Base-by-base conservation (phyloP, 92 coral and sea anemone genomes). In the Galaxea fascicularis region DNA sequence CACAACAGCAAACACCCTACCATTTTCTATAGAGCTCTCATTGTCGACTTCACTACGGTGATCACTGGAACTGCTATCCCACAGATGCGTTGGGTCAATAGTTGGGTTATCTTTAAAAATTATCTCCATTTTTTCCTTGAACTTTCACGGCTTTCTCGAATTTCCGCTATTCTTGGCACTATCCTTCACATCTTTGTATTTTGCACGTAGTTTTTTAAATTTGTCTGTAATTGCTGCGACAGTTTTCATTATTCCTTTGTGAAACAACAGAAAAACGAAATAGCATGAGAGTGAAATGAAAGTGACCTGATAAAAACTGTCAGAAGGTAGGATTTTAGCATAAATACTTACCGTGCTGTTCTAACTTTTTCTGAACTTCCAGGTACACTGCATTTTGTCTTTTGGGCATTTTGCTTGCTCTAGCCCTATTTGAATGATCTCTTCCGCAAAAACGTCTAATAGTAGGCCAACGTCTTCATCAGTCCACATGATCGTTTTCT, bases 81-180 rank as follows among this genome's bases (percentile, higher is more conserved):
- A 77, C 71, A 77, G 67, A 77, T 58, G 71, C 71, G 56, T 26
- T 59, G 82, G 82, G 27, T 65, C 71, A 65, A 65, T 65, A 65
- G 71, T 65, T 65, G 71, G 71, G 71, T 65, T 65, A 67, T 77
- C 82, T 77, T 77, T 77, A 58, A 79, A 79, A 79, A 79, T 79
- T 27, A 21, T 79, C 39, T 79, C 73, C 84, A 79, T 79, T 79
- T 79, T 63, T 65, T 64, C 72, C 84, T 62, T 79, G 84, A 79
- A 79, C 74, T 79, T 79, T 74, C 84, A 62, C 39, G 58, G 84
- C 84, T 79, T 79, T 56, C 84, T 59, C 51, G 84, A 79, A 79
- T 62, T 79, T 79, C 74, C 74, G 74, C 71, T 79, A 58, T 64
- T 79, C 72, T 64, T 79, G 20, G 74, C 74, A 79, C 74, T 39